A percentile compares a stretch with the other conserved stretches of the same genome.
Evolutionary conservation across 1,140 invertebrate genomes (phyloP).

Genomic region (Lanistes nyassanus): DNA sequence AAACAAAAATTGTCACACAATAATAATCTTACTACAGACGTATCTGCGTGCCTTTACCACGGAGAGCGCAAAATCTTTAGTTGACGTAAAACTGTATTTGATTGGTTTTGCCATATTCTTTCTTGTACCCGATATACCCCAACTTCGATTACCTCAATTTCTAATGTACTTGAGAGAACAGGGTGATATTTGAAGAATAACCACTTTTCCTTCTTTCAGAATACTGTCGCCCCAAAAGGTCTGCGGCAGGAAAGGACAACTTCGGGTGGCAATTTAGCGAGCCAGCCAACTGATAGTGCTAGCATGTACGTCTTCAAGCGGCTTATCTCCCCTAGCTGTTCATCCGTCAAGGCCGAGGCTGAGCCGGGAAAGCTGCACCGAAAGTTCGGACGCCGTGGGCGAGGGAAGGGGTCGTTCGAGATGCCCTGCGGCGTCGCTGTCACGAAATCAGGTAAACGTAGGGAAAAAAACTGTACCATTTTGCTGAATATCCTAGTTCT

Average conservation of each 20-base stretch:
- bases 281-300: neutral
- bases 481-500: neutral
- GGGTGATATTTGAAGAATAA: neutral
- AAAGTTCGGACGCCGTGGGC: constrained; percentile 48
- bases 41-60: no score
- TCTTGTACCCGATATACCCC: no score
- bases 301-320: constrained; percentile 33
- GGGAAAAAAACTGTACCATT: neutral
- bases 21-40: no score
- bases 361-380: constrained; percentile 46
- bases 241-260: neutral
- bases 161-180: no score
- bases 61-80: no score
- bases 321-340: constrained; percentile 16
- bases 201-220: neutral
- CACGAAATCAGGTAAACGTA: constrained; percentile 57
- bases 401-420: constrained; percentile 53
- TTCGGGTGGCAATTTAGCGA: neutral
- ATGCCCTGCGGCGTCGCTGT: constrained; percentile 58
- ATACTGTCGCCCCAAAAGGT: neutral
- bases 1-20: no score
- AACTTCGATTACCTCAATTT: no score
- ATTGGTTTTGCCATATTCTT: no score
- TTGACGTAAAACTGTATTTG: no score
- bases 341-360: constrained; percentile 29